Evolutionary conservation across 1,140 invertebrate genomes (phyloP), one percentile per base, ranked within the genome.

Genomic region (Pygmarrhopalites habei): DNA sequence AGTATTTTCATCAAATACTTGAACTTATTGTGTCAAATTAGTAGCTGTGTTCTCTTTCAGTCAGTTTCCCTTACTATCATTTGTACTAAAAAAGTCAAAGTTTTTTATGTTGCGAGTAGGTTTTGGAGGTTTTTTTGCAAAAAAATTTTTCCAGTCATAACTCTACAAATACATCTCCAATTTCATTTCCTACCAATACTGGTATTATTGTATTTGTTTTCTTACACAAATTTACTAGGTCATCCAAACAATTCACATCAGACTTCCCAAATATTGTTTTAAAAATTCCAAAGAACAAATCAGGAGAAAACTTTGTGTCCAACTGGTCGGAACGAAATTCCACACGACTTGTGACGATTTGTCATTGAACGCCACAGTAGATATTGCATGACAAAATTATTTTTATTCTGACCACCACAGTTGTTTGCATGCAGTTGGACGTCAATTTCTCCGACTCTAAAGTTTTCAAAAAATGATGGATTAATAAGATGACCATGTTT

Each of bases 281-380:
- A 17, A 62, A 46, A 1, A 53, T 7, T 0, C 60, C 51, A 43
- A 55, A 62, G 23, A 43, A 55, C 26, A 55, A 29, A 29, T 62
- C 60, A 5, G 60, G 60, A 28, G 32, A 35, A 56, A 62, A 62
- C 26, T 62, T 62, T 2, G 60, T 62, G 60, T 1, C 60, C 60
- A 28, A 55, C 51, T 0, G 51, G 60, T 1, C 55, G 19, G 30
- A 56, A 62, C 1, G 51, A 62, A 7, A 62, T 25, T 1, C 41
- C 19, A 12, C 52, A 17, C n/a, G n/a, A n/a, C n/a, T 5, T 35
- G 5, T 15, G 32, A 35, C 23, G 10, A n/a, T 41, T 57, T 25
- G 23, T 55, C 17, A 46, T 1, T 0, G 32, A n/a, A 30, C 60
- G 1, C 60, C 60, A 62, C 1, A n/a, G 10, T 1, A 25, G 4